phyloP scores from a whole-genome alignment of 2,888 invertebrate species.

The Trichogramma evanescens region DNA sequence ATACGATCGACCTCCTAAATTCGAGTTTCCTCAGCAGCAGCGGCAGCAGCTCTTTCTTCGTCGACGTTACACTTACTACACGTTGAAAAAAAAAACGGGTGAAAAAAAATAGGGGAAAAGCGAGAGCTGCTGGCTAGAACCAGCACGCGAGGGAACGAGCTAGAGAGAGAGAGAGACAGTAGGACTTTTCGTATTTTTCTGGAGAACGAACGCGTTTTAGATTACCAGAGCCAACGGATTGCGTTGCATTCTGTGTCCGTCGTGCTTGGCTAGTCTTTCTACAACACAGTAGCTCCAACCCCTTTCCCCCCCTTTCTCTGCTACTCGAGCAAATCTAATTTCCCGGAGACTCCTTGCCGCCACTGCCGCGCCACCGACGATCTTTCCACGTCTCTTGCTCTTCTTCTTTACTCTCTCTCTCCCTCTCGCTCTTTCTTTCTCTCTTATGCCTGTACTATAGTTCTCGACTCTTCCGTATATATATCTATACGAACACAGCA shows the following conservation, averaged over 20 bases:
- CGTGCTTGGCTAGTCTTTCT: conserved; percentile 35
- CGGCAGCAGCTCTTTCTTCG: too few species aligned
- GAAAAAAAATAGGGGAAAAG: background rate
- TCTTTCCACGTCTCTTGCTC: conserved; percentile 1
- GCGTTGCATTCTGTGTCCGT: conserved; percentile 41
- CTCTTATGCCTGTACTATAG: background rate
- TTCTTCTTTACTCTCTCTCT: background rate
- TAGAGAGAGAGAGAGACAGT: background rate
- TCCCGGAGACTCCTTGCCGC: background rate
- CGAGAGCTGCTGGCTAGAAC: background rate
- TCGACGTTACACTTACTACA: too few species aligned
- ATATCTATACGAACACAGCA: conserved; percentile 4
- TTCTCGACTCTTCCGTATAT: too few species aligned
- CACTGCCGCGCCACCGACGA: background rate
- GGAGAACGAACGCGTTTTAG: conserved; percentile 38
- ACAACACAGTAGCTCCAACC: background rate
- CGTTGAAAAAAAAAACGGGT: too few species aligned
- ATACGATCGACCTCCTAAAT: too few species aligned
- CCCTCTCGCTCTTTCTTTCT: conserved; percentile 7
- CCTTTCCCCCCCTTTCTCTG: background rate
- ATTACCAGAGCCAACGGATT: conserved; percentile 36
- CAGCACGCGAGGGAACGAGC: conserved; percentile 2
- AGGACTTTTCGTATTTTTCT: conserved; percentile 36
- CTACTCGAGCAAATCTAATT: too few species aligned
- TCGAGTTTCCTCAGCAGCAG: too few species aligned